A percentile compares a stretch with the other conserved stretches of the same genome.
phyloP scores from a whole-genome alignment of 1,140 invertebrate species.

The Meloidogyne floridensis region DNA sequence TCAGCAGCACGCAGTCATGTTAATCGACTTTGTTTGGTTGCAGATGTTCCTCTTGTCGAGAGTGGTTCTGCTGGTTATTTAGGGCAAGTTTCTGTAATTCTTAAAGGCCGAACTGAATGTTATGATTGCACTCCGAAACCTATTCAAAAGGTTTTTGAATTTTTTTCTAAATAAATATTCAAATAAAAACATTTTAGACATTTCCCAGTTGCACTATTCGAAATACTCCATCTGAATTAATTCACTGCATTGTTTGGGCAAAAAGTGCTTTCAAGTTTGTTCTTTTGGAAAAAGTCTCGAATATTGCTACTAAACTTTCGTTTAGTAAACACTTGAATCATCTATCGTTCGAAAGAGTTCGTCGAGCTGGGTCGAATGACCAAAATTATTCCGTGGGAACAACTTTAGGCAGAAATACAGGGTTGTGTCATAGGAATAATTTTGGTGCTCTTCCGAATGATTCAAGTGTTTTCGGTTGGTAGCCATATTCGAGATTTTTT shows the following conservation, averaged over 20 bases:
- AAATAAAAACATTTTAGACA: constrained; percentile 69
- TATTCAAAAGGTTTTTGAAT: constrained; percentile 36
- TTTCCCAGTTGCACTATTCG: constrained; percentile 97
- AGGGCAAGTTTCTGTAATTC: constrained; percentile 78
- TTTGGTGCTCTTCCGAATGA: too few species aligned
- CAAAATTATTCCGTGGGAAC: too few species aligned
- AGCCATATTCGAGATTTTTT: too few species aligned
- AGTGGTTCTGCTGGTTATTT: constrained; percentile 94
- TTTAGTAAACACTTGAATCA: too few species aligned
- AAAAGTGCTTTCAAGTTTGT: constrained; percentile 95
- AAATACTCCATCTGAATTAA: constrained; percentile 97
- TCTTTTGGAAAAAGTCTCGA: not conserved
- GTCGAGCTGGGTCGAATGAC: too few species aligned
- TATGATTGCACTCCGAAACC: constrained; percentile 86
- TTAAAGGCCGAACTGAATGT: constrained; percentile 77
- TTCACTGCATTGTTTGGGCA: constrained; percentile 99
- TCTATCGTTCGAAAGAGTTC: too few species aligned
- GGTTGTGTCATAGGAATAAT: too few species aligned
- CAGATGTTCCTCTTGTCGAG: constrained; percentile 88
- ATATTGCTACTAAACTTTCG: too few species aligned
- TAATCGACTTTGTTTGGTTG: constrained; percentile 95
- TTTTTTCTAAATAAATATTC: not conserved
- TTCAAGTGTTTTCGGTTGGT: too few species aligned
- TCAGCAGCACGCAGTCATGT: constrained; percentile 91
- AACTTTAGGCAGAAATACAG: too few species aligned